Conservation (phyloP, 1,140 invertebrate genomes). For the Linepithema humile region DNA sequence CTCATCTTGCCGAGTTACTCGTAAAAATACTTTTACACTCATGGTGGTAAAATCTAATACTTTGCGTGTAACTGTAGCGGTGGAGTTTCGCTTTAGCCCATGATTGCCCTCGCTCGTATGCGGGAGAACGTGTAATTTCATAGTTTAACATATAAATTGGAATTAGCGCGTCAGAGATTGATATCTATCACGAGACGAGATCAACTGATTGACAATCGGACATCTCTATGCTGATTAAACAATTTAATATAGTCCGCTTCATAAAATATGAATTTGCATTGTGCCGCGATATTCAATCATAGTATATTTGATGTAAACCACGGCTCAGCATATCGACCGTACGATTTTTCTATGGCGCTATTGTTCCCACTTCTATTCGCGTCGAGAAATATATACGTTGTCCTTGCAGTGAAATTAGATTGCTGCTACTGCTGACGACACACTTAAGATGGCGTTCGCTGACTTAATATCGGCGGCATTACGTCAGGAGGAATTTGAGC, state of each 20-base stretch:
- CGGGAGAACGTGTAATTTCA: conserved; percentile 32
- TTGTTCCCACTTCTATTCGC: background rate
- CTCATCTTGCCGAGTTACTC: background rate
- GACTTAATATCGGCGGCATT: background rate
- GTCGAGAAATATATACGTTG: background rate
- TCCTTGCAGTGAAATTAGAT: background rate
- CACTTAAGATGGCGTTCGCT: background rate
- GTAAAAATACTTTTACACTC: background rate
- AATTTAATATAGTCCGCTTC: conserved; percentile 22
- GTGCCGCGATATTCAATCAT: background rate
- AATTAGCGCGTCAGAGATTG: conserved; percentile 31
- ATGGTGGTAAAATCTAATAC: background rate
- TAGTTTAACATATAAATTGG: conserved; percentile 70
- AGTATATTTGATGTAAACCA: background rate
- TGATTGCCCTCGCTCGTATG: background rate
- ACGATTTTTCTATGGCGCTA: background rate
- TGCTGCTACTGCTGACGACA: background rate
- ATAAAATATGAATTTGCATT: conserved; percentile 9
- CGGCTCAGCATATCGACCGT: background rate
- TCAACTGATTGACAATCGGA: conserved; percentile 22
- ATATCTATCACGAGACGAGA: conserved; percentile 13
- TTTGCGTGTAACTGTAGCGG: background rate
- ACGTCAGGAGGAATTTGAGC: conserved; percentile 2
- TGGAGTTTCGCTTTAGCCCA: too few relatives aligned
- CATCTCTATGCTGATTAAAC: conserved; percentile 30